A percentile compares a stretch with the other conserved stretches of the same genome.
Evolutionary conservation across 2,888 invertebrate species (phyloP).

Genomic region (Heliconius aoede): DNA sequence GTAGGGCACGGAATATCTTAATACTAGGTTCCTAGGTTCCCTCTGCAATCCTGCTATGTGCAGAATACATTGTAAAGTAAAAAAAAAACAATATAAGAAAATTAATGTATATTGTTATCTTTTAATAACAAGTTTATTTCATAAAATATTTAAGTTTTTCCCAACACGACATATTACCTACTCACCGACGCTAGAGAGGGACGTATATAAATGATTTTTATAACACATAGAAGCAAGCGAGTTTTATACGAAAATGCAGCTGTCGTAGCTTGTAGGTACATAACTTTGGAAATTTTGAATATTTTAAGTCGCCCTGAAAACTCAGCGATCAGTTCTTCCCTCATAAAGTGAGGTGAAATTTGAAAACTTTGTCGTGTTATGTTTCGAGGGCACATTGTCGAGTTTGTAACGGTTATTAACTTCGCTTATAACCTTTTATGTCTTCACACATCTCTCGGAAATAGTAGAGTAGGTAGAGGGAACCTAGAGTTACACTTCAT

Average conservation of each 20-base stretch:
- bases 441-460: neutral
- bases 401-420: slow-evolving; percentile 6
- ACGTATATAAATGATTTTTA: slow-evolving; percentile 15
- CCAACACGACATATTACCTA: neutral
- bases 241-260: neutral
- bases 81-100: neutral
- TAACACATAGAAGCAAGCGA: neutral
- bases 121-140: neutral
- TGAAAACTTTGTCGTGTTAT: slow-evolving; percentile 21
- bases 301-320: slow-evolving; percentile 26
- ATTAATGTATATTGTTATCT: neutral
- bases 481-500: neutral
- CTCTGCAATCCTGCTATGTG: too few species aligned
- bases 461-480: neutral
- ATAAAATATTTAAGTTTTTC: neutral
- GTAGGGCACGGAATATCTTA: too few species aligned
- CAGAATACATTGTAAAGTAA: too few species aligned
- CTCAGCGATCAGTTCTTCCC: slow-evolving; percentile 26
- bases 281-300: slow-evolving; percentile 24
- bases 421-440: neutral
- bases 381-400: neutral
- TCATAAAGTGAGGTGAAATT: slow-evolving; percentile 31
- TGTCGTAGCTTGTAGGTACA: slow-evolving; percentile 9
- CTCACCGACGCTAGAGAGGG: neutral
- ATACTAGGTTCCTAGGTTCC: too few species aligned